Percentiles rank a stretch among this genome's conserved stretches.
These are phyloP conservation scores for Galaxias olidus DNA, from an alignment of 2,797 vertebrate species.

Conservation along the genomic window DNA sequence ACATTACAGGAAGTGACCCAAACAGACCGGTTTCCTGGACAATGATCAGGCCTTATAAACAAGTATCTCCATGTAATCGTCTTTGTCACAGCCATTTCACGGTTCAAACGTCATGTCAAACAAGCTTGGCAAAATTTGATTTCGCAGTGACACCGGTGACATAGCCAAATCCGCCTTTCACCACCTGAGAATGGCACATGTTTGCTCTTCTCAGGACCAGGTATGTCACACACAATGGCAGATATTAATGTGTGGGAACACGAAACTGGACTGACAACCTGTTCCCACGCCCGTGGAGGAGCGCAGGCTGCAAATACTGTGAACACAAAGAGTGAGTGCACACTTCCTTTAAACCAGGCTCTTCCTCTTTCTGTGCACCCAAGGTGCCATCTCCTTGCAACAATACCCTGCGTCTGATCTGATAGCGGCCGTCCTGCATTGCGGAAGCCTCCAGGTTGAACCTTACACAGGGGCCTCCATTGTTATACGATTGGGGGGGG, in stretches of 20 bases:
- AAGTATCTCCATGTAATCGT: no score
- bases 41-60: no score
- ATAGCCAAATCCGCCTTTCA: no score
- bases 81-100: no score
- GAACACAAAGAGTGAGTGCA: constrained; percentile 57
- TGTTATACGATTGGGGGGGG: constrained; percentile 49
- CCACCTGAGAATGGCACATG: neutral
- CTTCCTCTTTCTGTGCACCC: constrained; percentile 47
- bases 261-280: constrained; percentile 45
- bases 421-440: constrained; percentile 33
- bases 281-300: constrained; percentile 28
- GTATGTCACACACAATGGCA: constrained; percentile 26
- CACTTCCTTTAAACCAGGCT: constrained; percentile 55
- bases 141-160: no score
- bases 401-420: constrained; percentile 50
- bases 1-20: neutral
- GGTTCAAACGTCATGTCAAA: no score
- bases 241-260: constrained; percentile 28
- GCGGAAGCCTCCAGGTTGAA: constrained; percentile 21
- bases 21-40: no score
- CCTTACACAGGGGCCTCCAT: constrained; percentile 45
- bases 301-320: constrained; percentile 41
- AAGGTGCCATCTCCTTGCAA: constrained; percentile 42
- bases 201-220: constrained; percentile 25
- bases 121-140: no score